A percentile compares a stretch with the other conserved stretches of the same genome.
Evolutionary conservation across 2,113 vertebrate genomes (phyloP).

Genomic region (Halcyon malimbica): DNA sequence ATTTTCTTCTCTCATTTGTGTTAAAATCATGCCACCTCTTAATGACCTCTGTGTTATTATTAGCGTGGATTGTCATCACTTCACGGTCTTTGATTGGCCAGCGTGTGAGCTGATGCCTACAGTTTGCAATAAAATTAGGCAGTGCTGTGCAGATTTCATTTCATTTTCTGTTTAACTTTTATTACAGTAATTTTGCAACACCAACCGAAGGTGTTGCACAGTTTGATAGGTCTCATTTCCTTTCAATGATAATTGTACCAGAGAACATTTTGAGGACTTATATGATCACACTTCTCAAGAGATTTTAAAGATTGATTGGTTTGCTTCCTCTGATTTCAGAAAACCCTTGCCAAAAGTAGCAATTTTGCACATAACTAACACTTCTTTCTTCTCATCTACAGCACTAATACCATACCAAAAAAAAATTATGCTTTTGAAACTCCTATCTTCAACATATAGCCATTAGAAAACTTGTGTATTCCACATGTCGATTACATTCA

Average conservation of each 20-base stretch:
- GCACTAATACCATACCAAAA: neutral
- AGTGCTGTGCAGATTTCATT: slow-evolving; percentile 10
- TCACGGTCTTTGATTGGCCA: neutral
- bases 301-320: neutral
- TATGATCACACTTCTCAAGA: neutral
- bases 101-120: neutral
- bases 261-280: neutral
- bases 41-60: neutral
- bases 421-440: slow-evolving; percentile 18
- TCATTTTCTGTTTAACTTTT: slow-evolving; percentile 20
- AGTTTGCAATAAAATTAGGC: slow-evolving; percentile 5
- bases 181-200: slow-evolving; percentile 4
- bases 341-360: neutral
- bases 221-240: slow-evolving; percentile 22
- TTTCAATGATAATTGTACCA: neutral
- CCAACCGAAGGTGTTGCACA: neutral
- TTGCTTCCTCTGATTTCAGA: slow-evolving; percentile 11
- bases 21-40: neutral
- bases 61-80: neutral
- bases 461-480: neutral
- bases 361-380: neutral
- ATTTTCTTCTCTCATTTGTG: neutral
- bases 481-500: neutral
- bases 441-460: neutral
- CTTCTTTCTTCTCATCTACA: neutral